These are phyloP conservation scores for Enteromius viviparus DNA, from an alignment of 2,797 vertebrate genomes.

Conservation along the genomic window DNA sequence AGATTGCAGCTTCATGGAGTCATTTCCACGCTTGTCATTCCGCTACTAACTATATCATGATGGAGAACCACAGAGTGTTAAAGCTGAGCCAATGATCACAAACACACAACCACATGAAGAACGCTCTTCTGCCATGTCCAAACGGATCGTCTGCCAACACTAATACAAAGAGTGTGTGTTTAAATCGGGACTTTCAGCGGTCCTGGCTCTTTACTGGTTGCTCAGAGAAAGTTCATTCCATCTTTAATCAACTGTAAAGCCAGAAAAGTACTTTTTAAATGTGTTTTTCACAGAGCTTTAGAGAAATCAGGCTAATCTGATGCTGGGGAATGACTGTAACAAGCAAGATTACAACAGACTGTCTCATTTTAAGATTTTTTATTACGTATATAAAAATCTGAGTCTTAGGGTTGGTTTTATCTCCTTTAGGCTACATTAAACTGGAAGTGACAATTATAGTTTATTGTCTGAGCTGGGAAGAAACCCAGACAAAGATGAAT, in stretches of 20 bases:
- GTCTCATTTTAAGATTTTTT: not conserved
- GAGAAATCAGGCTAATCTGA: slow-evolving; percentile 1
- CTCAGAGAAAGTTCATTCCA: slow-evolving; percentile 18
- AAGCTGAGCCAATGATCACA: slow-evolving; percentile 50
- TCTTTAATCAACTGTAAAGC: slow-evolving; percentile 26
- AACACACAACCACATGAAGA: slow-evolving; percentile 46
- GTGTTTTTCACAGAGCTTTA: not conserved
- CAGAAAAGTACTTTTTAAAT: slow-evolving; percentile 15
- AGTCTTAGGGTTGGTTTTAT: not conserved
- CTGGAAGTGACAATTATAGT: slow-evolving; percentile 1
- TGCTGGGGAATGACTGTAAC: not conserved
- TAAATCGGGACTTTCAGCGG: slow-evolving; percentile 29
- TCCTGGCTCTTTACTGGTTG: slow-evolving; percentile 18
- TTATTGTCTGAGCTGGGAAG: not conserved
- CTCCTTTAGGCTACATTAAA: slow-evolving; percentile 20
- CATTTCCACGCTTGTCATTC: slow-evolving; percentile 35
- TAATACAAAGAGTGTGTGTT: slow-evolving; percentile 38
- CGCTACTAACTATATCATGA: slow-evolving; percentile 43
- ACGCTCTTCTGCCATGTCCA: slow-evolving; percentile 24
- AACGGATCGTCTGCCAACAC: slow-evolving; percentile 33
- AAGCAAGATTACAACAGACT: not conserved
- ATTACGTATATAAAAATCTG: not conserved
- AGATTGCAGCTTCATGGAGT: slow-evolving; percentile 29
- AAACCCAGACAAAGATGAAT: not conserved
- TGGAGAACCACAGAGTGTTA: slow-evolving; percentile 42